Evolutionary conservation across 2,888 invertebrate species (phyloP).

Genomic region (Nephrotoma appendiculata): DNA sequence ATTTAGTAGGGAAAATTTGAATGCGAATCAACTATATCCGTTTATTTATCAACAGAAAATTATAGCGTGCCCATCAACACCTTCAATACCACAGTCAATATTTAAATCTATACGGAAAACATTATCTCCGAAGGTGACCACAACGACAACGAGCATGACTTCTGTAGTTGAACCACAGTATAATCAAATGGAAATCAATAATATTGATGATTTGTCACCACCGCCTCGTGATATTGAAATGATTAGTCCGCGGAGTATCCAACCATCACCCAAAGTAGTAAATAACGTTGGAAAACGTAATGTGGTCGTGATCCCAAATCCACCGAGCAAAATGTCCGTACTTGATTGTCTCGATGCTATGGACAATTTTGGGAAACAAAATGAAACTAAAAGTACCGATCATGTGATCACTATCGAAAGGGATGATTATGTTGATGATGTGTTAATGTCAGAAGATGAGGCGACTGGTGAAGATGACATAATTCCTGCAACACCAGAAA

Average conservation of each 20-base stretch:
- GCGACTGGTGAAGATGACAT: neutral
- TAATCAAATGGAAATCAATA: neutral
- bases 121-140: neutral
- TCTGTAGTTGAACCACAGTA: neutral
- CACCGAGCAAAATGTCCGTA: neutral
- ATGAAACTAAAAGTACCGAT: neutral
- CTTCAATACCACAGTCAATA: neutral
- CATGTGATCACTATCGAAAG: neutral
- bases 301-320: neutral
- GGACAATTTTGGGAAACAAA: neutral
- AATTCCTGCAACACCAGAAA: neutral
- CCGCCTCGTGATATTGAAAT: neutral
- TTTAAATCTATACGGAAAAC: neutral
- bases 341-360: neutral
- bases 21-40: slow-evolving; percentile 31
- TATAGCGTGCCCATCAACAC: neutral
- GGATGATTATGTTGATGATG: neutral
- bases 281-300: neutral
- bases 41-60: slow-evolving; percentile 33
- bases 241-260: neutral
- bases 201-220: neutral
- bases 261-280: neutral
- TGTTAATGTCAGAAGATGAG: neutral
- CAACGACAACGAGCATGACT: neutral
- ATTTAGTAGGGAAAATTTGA: slow-evolving; percentile 30